A percentile compares a stretch with the other conserved stretches of the same genome.
phyloP scores from a whole-genome alignment of 92 coral and sea anemone genomes.

The Siderastrea radians region DNA sequence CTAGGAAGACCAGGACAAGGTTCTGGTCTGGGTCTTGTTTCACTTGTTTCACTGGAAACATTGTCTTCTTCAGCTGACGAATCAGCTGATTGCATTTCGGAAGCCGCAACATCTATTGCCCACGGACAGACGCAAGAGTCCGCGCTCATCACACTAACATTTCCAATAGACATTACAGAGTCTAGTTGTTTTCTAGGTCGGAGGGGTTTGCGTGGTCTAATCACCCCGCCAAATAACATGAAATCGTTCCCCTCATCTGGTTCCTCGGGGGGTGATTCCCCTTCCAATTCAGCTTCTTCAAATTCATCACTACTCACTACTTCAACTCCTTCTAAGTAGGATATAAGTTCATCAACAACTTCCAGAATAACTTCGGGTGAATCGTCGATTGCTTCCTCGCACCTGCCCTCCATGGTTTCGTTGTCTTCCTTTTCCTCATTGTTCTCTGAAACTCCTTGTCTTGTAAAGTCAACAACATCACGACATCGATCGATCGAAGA shows the following conservation, averaged over 20 bases:
- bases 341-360: slow-evolving; percentile 86
- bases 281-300: slow-evolving; percentile 16
- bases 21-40: slow-evolving; percentile 34
- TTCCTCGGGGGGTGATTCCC: slow-evolving; percentile 43
- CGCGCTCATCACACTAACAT: slow-evolving; percentile 74
- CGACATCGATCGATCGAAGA: slow-evolving; percentile 7
- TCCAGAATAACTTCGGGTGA: slow-evolving; percentile 71
- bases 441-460: slow-evolving; percentile 37
- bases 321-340: slow-evolving; percentile 82
- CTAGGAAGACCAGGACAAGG: slow-evolving; percentile 24
- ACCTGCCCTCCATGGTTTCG: slow-evolving; percentile 55
- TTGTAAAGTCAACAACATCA: slow-evolving; percentile 20
- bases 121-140: slow-evolving; percentile 89
- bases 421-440: slow-evolving; percentile 9
- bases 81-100: slow-evolving; percentile 86
- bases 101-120: slow-evolving; percentile 85
- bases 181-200: slow-evolving; percentile 62
- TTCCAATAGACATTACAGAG: slow-evolving; percentile 67
- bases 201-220: slow-evolving; percentile 39
- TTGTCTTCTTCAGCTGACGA: slow-evolving; percentile 83
- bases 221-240: slow-evolving; percentile 45
- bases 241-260: slow-evolving; percentile 35
- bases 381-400: slow-evolving; percentile 60
- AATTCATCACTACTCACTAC: slow-evolving; percentile 85
- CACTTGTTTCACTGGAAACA: slow-evolving; percentile 38